Percentiles rank a stretch among this genome's conserved stretches.
phyloP scores from a whole-genome alignment of 2,797 vertebrate genomes.

The Rhinella marina region DNA sequence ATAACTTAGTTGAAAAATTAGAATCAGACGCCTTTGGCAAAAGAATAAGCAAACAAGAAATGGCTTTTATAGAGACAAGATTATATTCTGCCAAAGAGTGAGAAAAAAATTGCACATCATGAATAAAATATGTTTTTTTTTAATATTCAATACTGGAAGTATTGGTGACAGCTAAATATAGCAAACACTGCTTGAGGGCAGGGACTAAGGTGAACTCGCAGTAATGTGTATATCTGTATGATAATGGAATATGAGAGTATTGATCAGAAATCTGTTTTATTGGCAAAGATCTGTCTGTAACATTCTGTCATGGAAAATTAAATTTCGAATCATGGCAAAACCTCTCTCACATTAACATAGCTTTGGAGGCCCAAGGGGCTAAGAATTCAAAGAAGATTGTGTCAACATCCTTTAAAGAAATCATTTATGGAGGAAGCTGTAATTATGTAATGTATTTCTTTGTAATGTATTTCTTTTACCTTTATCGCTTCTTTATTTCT shows the following conservation, averaged over 20 bases:
- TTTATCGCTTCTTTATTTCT: no score
- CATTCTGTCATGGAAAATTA: background rate
- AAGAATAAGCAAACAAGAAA: slow-evolving; percentile 61
- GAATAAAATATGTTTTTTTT: slow-evolving; percentile 61
- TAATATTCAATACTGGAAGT: slow-evolving; percentile 60
- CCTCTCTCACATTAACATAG: background rate
- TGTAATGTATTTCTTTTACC: no score
- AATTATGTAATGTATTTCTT: no score
- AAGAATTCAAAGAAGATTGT: background rate
- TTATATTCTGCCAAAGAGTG: slow-evolving; percentile 59
- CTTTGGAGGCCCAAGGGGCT: background rate
- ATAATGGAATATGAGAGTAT: slow-evolving; percentile 37
- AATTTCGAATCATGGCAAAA: background rate
- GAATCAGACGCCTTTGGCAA: slow-evolving; percentile 59
- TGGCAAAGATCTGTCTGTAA: slow-evolving; percentile 10
- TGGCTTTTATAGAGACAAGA: slow-evolving; percentile 62
- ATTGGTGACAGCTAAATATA: slow-evolving; percentile 63
- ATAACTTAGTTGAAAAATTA: slow-evolving; percentile 62
- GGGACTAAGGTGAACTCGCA: slow-evolving; percentile 50
- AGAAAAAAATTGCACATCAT: slow-evolving; percentile 61
- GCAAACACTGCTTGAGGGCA: slow-evolving; percentile 48
- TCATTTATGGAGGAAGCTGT: no score
- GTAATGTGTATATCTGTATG: slow-evolving; percentile 45
- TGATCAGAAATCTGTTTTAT: slow-evolving; percentile 21
- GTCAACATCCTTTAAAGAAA: no score